phyloP scores from a whole-genome alignment of 1,140 invertebrate species.

The Cydia fagiglandana region DNA sequence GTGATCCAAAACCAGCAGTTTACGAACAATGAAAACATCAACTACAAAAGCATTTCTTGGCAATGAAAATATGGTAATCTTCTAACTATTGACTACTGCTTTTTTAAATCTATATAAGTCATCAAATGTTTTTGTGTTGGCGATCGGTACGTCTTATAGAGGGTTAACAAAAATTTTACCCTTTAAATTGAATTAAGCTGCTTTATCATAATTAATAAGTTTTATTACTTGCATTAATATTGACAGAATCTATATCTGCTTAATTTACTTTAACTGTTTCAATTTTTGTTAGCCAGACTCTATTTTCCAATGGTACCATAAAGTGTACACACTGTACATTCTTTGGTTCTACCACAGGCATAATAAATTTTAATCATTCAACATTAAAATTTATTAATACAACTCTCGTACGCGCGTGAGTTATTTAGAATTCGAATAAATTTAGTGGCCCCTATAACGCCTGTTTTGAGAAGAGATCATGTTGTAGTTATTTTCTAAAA shows the following conservation, averaged over 20 bases:
- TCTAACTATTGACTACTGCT: background rate
- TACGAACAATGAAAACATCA: background rate
- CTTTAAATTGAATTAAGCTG: background rate
- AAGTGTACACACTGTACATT: constrained; percentile 3
- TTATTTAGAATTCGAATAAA: background rate
- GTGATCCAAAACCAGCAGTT: constrained; percentile 3
- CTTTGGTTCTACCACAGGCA: background rate
- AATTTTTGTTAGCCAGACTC: background rate
- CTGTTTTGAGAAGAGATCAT: background rate
- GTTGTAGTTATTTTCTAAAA: background rate
- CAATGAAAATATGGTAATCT: background rate
- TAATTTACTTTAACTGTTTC: background rate
- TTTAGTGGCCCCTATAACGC: background rate
- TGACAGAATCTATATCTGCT: background rate
- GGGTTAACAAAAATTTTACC: background rate
- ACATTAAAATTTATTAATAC: constrained; percentile 9
- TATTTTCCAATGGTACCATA: background rate
- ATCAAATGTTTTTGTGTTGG: constrained; percentile 2
- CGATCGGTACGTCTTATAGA: background rate
- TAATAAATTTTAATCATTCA: constrained; percentile 12
- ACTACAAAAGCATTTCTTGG: background rate
- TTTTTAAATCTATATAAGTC: background rate
- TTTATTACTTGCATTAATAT: background rate
- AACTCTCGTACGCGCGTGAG: background rate
- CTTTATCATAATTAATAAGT: background rate